Base-by-base conservation (phyloP, 1,140 invertebrate species). In the Penaeus japonicus region DNA sequence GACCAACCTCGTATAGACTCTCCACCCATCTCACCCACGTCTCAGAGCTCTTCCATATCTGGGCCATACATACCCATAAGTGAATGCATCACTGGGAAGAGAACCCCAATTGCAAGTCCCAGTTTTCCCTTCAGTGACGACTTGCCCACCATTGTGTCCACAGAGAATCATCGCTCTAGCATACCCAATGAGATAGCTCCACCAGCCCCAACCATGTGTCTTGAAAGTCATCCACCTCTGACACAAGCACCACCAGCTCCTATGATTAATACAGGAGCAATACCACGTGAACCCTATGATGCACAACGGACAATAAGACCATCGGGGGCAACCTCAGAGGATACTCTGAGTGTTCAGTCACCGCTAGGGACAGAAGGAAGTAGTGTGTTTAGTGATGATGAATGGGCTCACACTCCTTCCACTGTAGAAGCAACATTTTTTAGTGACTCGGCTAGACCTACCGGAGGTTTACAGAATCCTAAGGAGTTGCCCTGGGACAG, bases 71-170 rank as follows among this genome's bases (percentile, higher is more conserved):
- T 94, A 87, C 93, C 92, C 17, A 93, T 94, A 90, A 97, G 96
- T 85, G 97, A 98, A 92, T 98, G 97, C 92, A 96, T 96, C 89
- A 97, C 97, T 83, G 98, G 97, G 10, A 89, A 89, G 53, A 87
- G 89, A 81, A 84, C 87, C 70, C 94, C 94, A 88, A 94, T 55
- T 27, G 65, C 95, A 17, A 92, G 65, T 54, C 84, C 65, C 12
- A 83, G 85, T 39, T 89, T 87, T 53, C 89, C 81, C 0, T 79
- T 62, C 59, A 75, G 57, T 53, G 70, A 89, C 75, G 90, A 82
- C 75, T 47, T 85, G 0, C 59, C 57, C 30, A 73, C 73, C 22
- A 17, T n/a, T 47, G 39, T 59, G 24, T 59, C 39, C 22, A 53
- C 75, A 22, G 89, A 89, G 22, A 88, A 89, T 53, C 87, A 87